Conservation (phyloP, 2,888 invertebrate genomes). For the Drosophila limbata region DNA sequence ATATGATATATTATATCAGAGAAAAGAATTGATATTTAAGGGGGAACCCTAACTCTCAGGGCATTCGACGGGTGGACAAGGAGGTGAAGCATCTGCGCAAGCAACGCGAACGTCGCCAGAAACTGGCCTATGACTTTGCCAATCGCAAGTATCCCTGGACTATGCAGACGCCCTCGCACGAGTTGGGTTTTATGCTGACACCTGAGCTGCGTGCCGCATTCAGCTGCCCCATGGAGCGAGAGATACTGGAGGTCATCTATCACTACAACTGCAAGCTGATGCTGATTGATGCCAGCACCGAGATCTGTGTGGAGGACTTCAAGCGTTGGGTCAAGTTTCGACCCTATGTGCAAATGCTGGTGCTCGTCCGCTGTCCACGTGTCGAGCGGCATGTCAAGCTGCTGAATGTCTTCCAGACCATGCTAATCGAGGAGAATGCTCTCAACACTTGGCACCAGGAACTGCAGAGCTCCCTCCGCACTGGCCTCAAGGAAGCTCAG, state of each 20-base stretch:
- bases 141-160: constrained; percentile 75
- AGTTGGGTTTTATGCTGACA: constrained; percentile 52
- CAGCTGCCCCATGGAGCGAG: constrained; percentile 53
- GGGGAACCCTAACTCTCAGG: not conserved
- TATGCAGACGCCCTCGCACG: constrained; percentile 61
- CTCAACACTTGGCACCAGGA: constrained; percentile 74
- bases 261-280: constrained; percentile 69
- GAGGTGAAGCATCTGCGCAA: constrained; percentile 32
- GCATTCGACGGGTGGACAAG: constrained; percentile 56
- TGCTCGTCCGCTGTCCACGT: constrained; percentile 64
- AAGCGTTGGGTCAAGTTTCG: constrained; percentile 78
- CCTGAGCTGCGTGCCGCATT: constrained; percentile 52
- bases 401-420: constrained; percentile 57
- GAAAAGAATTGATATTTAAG: too few relatives aligned
- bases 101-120: constrained; percentile 57
- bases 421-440: constrained; percentile 59
- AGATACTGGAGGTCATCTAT: constrained; percentile 63
- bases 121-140: constrained; percentile 72
- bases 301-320: constrained; percentile 61
- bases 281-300: constrained; percentile 70
- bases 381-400: constrained; percentile 63
- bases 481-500: constrained; percentile 60
- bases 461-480: constrained; percentile 53
- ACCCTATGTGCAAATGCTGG: constrained; percentile 68
- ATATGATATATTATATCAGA: too few relatives aligned